Conservation (phyloP, 2,888 invertebrate genomes). For the Lepidocyrtinus sp. region DNA sequence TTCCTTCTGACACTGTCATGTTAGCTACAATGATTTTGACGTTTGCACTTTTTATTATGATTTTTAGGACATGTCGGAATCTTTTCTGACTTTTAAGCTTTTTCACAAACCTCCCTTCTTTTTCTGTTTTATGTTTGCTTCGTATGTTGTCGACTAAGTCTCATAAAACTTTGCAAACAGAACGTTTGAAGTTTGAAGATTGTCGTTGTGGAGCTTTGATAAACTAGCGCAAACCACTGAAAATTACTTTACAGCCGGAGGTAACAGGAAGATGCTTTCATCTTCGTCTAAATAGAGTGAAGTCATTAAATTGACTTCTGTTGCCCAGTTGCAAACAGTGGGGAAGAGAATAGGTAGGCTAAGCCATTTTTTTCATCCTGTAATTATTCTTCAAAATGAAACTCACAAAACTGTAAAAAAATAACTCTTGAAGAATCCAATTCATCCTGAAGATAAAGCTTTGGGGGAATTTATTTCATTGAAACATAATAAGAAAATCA, state of each 20-base stretch:
- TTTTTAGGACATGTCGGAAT: conserved; percentile 37
- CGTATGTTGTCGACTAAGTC: background rate
- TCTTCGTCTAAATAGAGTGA: conserved; percentile 12
- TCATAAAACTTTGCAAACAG: conserved; percentile 14
- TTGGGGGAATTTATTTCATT: too few relatives aligned
- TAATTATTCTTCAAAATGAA: conserved; percentile 13
- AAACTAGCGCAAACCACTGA: conserved; percentile 18
- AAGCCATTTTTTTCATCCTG: background rate
- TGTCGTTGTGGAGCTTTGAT: background rate
- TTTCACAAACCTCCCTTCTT: conserved; percentile 19
- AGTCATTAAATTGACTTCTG: conserved; percentile 12
- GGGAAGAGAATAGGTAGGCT: background rate
- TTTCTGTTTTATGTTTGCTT: conserved; percentile 47
- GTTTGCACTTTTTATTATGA: conserved; percentile 36
- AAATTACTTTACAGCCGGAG: conserved; percentile 7
- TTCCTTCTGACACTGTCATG: conserved; percentile 35
- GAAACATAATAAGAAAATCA: too few relatives aligned
- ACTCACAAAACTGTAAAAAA: background rate
- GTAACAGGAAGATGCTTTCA: conserved; percentile 26
- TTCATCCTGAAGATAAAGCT: too few relatives aligned
- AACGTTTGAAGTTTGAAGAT: background rate
- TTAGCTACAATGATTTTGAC: conserved; percentile 23
- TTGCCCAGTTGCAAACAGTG: background rate
- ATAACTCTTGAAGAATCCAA: too few relatives aligned
- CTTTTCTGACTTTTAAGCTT: conserved; percentile 24